Evolutionary conservation across 2,888 invertebrate genomes (phyloP).

Genomic region (Isotomurus palustris): DNA sequence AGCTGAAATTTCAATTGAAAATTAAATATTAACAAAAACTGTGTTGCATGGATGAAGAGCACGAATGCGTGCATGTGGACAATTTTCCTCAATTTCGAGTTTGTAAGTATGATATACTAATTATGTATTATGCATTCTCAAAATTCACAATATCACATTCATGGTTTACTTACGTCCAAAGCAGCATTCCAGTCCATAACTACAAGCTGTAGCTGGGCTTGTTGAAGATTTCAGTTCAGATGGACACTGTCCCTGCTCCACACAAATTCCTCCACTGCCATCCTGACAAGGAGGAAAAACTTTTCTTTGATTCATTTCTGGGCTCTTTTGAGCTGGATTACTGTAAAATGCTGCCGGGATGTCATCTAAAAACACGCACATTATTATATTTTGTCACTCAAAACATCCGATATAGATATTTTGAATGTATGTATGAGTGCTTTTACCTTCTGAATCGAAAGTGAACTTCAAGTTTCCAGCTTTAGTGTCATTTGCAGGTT

Average conservation of each 20-base stretch:
- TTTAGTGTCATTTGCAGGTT: too few species aligned
- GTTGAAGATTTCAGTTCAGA: conserved; percentile 22
- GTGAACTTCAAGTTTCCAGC: conserved; percentile 27
- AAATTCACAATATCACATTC: neutral
- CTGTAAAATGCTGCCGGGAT: conserved; percentile 37
- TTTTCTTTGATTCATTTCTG: neutral
- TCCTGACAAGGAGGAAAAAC: conserved; percentile 36
- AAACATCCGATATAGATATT: too few species aligned
- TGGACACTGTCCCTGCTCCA: conserved; percentile 34
- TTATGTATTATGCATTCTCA: neutral
- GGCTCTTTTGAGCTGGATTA: neutral
- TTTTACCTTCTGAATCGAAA: conserved; percentile 32
- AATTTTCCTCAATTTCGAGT: too few species aligned
- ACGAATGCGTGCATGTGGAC: too few species aligned
- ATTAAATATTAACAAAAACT: neutral
- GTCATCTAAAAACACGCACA: conserved; percentile 20
- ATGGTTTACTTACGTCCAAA: conserved; percentile 32
- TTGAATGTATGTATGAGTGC: too few species aligned
- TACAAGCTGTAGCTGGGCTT: conserved; percentile 24
- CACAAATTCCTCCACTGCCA: conserved; percentile 43
- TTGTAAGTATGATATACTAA: too few species aligned
- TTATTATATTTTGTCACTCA: too few species aligned
- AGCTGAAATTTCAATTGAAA: conserved; percentile 14
- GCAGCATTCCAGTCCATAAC: conserved; percentile 37
- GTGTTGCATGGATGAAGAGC: too few species aligned